These are phyloP conservation scores for Nipponia nippon DNA, from an alignment of 2,113 vertebrate species.

Conservation along the genomic window DNA sequence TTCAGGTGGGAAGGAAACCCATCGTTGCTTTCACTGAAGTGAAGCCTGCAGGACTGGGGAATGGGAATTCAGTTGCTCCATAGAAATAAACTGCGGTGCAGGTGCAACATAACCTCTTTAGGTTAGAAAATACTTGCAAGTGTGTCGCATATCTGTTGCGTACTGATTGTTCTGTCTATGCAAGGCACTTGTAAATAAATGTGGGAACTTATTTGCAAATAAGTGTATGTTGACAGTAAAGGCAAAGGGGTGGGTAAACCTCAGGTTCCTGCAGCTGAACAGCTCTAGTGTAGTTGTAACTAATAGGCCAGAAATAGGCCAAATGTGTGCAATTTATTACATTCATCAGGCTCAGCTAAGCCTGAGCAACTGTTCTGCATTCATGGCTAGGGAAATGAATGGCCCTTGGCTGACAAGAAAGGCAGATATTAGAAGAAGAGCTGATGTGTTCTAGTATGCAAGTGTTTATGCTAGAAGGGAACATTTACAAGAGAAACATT, in stretches of 20 bases:
- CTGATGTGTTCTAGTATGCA: background rate
- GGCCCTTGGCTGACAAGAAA: background rate
- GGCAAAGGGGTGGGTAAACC: background rate
- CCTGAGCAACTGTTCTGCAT: background rate
- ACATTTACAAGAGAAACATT: background rate
- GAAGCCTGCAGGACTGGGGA: background rate
- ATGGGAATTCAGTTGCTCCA: background rate
- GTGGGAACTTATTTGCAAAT: background rate
- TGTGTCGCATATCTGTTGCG: rapidly evolving
- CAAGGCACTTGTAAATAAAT: background rate
- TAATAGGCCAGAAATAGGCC: background rate
- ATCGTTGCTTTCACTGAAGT: background rate
- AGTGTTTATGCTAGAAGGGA: background rate
- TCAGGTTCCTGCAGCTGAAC: background rate
- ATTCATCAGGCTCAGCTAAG: background rate
- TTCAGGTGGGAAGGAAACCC: background rate
- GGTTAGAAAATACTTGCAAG: background rate
- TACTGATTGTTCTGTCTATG: background rate
- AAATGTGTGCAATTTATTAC: background rate
- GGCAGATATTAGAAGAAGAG: background rate
- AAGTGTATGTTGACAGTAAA: background rate
- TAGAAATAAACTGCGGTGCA: background rate
- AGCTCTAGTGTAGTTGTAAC: background rate
- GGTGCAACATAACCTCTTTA: background rate
- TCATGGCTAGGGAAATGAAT: background rate